Percentiles rank a stretch among this genome's conserved stretches.
Evolutionary conservation across 2,797 vertebrate genomes (phyloP).

Genomic region (Acanthiza pusilla): DNA sequence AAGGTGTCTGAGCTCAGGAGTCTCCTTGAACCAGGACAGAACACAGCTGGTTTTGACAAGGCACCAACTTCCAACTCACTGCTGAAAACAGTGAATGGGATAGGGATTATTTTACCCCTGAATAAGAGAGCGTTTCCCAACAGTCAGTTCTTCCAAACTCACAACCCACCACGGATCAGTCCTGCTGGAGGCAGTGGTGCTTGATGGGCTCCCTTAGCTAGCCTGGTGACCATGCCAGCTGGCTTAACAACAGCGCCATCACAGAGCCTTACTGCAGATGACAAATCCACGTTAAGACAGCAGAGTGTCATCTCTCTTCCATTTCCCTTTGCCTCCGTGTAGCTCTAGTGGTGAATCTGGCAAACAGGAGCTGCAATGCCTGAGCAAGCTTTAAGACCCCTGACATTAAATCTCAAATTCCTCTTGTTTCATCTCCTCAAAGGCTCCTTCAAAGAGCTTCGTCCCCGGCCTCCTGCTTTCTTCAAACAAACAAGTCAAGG

Average conservation of each 20-base stretch:
- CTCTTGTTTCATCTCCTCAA: background rate
- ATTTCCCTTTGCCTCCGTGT: background rate
- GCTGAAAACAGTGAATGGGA: background rate
- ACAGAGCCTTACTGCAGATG: background rate
- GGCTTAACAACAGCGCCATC: background rate
- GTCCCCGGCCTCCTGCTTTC: background rate
- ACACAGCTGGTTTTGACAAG: background rate
- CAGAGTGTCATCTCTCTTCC: background rate
- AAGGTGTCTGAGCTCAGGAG: background rate
- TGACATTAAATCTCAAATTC: background rate
- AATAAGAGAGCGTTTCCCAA: background rate
- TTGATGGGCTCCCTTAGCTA: background rate
- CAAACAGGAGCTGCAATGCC: background rate
- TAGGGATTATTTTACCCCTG: background rate
- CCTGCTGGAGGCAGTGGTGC: background rate
- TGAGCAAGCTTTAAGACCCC: background rate
- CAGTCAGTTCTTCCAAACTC: background rate
- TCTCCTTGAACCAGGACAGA: background rate
- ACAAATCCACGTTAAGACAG: background rate
- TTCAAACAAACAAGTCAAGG: background rate
- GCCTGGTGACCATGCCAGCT: background rate
- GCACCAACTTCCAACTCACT: background rate
- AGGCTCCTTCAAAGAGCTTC: background rate
- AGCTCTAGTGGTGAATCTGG: background rate
- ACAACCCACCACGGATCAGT: background rate